These are phyloP conservation scores for Branchinecta lynchi DNA, from an alignment of 1,140 invertebrate species.

Conservation along the genomic window DNA sequence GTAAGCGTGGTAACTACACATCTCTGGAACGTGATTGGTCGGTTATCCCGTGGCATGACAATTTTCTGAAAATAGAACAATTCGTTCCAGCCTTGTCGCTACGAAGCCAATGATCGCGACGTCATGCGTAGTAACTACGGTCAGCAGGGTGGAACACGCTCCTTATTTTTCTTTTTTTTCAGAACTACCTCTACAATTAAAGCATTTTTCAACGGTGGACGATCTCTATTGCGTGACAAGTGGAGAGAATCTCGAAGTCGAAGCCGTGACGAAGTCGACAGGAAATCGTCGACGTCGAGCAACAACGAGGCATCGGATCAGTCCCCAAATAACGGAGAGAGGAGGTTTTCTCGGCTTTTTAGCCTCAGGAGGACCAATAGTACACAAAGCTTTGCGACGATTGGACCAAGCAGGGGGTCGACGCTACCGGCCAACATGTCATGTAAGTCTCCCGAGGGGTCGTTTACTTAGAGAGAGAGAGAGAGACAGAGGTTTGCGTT, in stretches of 20 bases:
- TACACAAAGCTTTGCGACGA: neutral
- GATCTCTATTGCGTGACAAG: neutral
- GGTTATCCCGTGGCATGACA: no score
- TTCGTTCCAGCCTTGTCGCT: no score
- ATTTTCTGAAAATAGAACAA: no score
- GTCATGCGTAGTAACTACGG: no score
- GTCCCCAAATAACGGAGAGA: neutral
- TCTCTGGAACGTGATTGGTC: no score
- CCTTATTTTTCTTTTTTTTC: neutral
- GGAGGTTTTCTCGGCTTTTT: neutral
- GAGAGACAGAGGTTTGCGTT: no score
- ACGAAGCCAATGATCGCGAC: no score
- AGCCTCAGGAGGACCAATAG: neutral
- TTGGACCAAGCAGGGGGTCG: neutral
- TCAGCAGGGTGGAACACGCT: no score
- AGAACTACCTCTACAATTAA: neutral
- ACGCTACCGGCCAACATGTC: neutral
- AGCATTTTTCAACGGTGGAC: constrained; percentile 7
- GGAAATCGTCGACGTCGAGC: neutral
- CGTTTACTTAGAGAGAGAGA: neutral
- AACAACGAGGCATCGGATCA: neutral
- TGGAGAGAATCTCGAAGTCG: neutral
- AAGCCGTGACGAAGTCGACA: neutral
- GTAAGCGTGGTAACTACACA: no score
- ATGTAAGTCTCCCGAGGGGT: neutral